phyloP scores from a whole-genome alignment of 2,797 vertebrate species.

The Pangasius macronema region DNA sequence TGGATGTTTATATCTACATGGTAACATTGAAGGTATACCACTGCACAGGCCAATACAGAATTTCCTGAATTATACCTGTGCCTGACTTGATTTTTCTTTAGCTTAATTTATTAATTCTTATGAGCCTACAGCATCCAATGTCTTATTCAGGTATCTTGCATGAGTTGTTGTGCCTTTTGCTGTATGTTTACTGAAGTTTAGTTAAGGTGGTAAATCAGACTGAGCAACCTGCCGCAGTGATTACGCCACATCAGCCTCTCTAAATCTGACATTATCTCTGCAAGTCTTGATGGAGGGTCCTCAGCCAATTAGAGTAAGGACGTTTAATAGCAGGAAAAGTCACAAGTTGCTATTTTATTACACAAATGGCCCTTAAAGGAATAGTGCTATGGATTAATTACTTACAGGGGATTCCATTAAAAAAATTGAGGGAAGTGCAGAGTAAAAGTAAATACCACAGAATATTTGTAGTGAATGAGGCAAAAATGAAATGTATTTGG shows the following conservation, averaged over 20 bases:
- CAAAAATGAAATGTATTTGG: not conserved
- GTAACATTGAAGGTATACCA: conserved; percentile 3
- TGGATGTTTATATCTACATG: not conserved
- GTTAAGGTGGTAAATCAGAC: conserved; percentile 68
- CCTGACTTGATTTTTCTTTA: conserved; percentile 54
- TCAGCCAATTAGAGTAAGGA: conserved; percentile 36
- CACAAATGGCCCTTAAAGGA: conserved; percentile 38
- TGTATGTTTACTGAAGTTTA: conserved; percentile 70
- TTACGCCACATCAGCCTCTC: conserved; percentile 78
- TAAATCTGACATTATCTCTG: conserved; percentile 65
- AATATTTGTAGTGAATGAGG: not conserved
- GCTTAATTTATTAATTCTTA: conserved; percentile 58
- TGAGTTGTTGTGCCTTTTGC: conserved; percentile 69
- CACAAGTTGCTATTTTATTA: conserved; percentile 34
- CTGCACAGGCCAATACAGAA: not conserved
- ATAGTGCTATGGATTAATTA: conserved; percentile 7
- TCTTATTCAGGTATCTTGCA: conserved; percentile 50
- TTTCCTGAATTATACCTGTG: conserved; percentile 44
- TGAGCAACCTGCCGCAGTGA: conserved; percentile 73
- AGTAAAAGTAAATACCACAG: conserved; percentile 4
- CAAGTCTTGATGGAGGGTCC: conserved; percentile 41
- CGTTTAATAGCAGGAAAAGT: conserved; percentile 37
- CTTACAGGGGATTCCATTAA: not conserved
- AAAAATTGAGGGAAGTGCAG: not conserved
- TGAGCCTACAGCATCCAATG: conserved; percentile 42